Conservation (phyloP, 1,140 invertebrate genomes). For the Mesaphorura yosii region DNA sequence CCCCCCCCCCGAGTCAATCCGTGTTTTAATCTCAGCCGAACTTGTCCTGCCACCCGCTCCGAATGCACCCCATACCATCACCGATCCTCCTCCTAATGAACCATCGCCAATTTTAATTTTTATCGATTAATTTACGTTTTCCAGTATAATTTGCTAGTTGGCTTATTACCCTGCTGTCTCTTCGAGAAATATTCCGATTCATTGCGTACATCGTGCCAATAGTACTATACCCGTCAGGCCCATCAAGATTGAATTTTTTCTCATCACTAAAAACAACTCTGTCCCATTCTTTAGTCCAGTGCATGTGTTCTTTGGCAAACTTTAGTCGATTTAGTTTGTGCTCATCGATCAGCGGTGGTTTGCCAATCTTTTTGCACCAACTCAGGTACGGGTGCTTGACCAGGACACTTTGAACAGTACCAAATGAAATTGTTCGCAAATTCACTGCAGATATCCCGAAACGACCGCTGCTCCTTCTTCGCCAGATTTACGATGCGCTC, state of each 20-base stretch:
- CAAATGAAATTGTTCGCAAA: not conserved
- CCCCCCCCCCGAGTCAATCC: not conserved
- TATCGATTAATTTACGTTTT: not conserved
- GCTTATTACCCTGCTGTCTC: not conserved
- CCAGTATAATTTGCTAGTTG: not conserved
- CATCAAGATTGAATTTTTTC: constrained; percentile 12
- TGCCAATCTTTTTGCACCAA: not conserved
- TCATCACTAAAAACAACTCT: constrained; percentile 12
- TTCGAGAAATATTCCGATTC: not conserved
- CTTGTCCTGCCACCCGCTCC: not conserved
- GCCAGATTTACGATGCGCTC: not conserved
- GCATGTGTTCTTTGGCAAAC: not conserved
- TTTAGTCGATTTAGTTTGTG: constrained; percentile 3
- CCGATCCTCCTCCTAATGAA: not conserved
- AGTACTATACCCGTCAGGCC: constrained; percentile 13
- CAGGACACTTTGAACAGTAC: not conserved
- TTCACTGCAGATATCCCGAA: not conserved
- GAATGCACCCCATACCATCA: not conserved
- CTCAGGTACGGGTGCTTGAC: not conserved
- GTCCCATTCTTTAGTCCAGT: not conserved
- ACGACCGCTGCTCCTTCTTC: not conserved
- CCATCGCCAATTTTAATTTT: not conserved
- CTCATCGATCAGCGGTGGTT: not conserved
- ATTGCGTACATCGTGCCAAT: constrained; percentile 11
- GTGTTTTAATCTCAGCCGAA: not conserved